Percentiles rank a stretch among this genome's conserved stretches.
Conservation (phyloP, 2,797 vertebrate species). For the Pseudochirops cupreus region DNA sequence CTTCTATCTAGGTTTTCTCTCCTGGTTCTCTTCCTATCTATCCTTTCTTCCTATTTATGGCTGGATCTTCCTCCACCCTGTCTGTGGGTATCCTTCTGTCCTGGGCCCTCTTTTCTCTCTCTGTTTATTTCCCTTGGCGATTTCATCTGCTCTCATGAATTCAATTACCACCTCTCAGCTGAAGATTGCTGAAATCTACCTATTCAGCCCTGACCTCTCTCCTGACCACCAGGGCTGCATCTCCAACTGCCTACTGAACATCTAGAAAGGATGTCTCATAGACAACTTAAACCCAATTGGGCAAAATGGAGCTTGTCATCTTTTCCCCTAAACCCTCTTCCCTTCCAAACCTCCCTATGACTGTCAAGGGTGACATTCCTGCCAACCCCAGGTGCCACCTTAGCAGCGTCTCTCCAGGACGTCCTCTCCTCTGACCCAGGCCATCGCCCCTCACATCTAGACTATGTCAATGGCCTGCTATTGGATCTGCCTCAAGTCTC, state of each 20-base stretch:
- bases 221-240: background rate
- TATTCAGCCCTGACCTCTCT: background rate
- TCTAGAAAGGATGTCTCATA: background rate
- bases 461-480: background rate
- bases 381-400: background rate
- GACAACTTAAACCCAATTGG: background rate
- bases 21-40: background rate
- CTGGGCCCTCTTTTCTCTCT: too few relatives aligned
- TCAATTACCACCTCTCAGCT: background rate
- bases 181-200: background rate
- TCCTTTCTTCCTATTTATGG: too few relatives aligned
- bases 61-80: too few relatives aligned
- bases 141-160: background rate
- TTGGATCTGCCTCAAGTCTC: background rate
- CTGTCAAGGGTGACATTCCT: background rate
- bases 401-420: background rate
- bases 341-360: background rate
- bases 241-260: background rate
- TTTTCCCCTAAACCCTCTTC: background rate
- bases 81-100: too few relatives aligned
- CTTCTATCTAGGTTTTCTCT: background rate
- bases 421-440: background rate
- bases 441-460: background rate
- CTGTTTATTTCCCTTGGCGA: background rate
- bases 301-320: background rate